Evolutionary conservation across 2,888 invertebrate species (phyloP).

Genomic region (Resseliella maxima): DNA sequence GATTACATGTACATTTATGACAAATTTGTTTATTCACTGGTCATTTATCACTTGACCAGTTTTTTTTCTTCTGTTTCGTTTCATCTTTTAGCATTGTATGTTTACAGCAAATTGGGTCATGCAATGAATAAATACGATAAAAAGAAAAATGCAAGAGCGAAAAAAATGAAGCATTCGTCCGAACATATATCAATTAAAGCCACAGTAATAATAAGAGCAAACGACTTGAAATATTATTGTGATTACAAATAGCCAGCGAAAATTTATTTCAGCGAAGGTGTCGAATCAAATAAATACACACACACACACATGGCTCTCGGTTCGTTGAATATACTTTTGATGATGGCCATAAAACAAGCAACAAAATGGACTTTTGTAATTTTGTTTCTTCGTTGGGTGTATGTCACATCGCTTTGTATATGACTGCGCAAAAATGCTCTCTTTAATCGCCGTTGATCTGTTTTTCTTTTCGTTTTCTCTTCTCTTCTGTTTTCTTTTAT

Average conservation of each 20-base stretch:
- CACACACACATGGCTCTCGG: background rate
- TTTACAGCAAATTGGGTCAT: conserved; percentile 9
- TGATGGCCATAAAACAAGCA: background rate
- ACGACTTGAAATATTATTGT: background rate
- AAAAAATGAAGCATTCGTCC: background rate
- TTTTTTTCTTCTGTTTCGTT: background rate
- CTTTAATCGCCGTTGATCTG: background rate
- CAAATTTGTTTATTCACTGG: background rate
- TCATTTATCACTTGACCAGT: conserved; percentile 45
- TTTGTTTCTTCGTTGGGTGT: background rate
- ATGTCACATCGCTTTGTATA: background rate
- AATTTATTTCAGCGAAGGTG: background rate
- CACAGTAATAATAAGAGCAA: background rate
- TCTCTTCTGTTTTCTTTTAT: background rate
- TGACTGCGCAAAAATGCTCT: background rate
- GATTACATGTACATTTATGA: conserved; percentile 28
- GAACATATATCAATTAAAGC: conserved; percentile 43
- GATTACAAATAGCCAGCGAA: background rate
- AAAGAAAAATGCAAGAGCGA: background rate
- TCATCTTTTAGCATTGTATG: too few species aligned
- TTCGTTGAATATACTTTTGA: background rate
- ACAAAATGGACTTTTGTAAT: background rate
- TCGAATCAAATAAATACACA: background rate
- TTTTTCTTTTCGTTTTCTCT: background rate
- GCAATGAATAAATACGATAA: background rate